Conservation (phyloP, 1,140 invertebrate genomes). For the Leptonema lineaticorne region DNA sequence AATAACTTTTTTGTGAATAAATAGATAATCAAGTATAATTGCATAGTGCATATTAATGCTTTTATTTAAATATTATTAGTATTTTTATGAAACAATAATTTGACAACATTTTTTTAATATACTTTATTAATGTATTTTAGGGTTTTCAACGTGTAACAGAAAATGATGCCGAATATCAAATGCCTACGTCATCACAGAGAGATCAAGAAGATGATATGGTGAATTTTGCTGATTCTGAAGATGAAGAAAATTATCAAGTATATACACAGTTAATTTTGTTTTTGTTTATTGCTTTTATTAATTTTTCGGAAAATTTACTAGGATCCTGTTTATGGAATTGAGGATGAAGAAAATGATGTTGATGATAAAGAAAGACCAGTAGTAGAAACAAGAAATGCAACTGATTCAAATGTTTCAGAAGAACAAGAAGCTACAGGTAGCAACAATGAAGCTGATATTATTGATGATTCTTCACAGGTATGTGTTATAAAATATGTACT, state of each 20-base stretch:
- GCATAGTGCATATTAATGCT: conserved; percentile 1
- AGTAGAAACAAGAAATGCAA: background rate
- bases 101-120: background rate
- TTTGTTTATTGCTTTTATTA: background rate
- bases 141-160: conserved; percentile 52
- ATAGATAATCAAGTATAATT: conserved; percentile 41
- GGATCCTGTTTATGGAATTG: conserved; percentile 19
- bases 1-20: too few relatives aligned
- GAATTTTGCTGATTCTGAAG: conserved; percentile 70
- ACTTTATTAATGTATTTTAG: background rate
- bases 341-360: conserved; percentile 17
- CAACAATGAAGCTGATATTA: conserved; percentile 17
- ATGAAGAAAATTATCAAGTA: conserved; percentile 51
- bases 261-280: background rate
- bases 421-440: conserved; percentile 16
- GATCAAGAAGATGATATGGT: conserved; percentile 81
- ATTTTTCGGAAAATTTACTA: background rate
- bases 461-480: conserved; percentile 16
- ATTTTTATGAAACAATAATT: background rate
- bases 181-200: conserved; percentile 78
- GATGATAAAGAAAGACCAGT: conserved; percentile 9
- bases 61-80: too few relatives aligned
- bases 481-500: background rate
- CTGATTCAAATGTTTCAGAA: conserved; percentile 3
- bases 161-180: conserved; percentile 69